Conservation (phyloP, 2,888 invertebrate genomes). For the Chirona hameri region DNA sequence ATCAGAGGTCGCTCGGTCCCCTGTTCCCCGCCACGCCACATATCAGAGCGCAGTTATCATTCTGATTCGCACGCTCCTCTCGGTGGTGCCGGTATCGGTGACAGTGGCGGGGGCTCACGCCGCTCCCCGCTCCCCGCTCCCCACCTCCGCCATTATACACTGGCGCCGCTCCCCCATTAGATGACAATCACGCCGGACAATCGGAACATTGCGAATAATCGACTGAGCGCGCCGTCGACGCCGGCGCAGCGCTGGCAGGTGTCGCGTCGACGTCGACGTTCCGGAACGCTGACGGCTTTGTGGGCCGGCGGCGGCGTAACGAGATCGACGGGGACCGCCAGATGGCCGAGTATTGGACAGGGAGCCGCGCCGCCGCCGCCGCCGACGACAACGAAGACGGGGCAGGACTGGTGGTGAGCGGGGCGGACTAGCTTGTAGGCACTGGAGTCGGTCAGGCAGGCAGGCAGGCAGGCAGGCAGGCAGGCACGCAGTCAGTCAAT, state of each 20-base stretch:
- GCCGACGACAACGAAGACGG: background rate
- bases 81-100: background rate
- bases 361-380: background rate
- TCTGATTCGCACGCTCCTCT: background rate
- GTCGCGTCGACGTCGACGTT: conserved; percentile 6
- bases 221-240: background rate
- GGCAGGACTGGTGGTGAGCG: background rate
- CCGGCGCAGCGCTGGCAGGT: conserved; percentile 6
- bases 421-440: background rate
- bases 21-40: background rate
- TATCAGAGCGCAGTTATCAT: background rate
- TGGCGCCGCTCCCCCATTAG: background rate
- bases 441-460: background rate
- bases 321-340: background rate
- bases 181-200: conserved; percentile 23
- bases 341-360: background rate
- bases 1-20: background rate
- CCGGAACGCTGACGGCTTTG: conserved; percentile 9
- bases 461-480: too few relatives aligned
- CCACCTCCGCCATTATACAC: background rate
- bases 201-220: conserved; percentile 27
- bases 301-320: background rate
- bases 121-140: background rate
- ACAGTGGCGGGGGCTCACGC: background rate
- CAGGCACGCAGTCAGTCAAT: too few relatives aligned